phyloP scores from a whole-genome alignment of 2,888 invertebrate genomes.

The Entomobrya proxima region DNA sequence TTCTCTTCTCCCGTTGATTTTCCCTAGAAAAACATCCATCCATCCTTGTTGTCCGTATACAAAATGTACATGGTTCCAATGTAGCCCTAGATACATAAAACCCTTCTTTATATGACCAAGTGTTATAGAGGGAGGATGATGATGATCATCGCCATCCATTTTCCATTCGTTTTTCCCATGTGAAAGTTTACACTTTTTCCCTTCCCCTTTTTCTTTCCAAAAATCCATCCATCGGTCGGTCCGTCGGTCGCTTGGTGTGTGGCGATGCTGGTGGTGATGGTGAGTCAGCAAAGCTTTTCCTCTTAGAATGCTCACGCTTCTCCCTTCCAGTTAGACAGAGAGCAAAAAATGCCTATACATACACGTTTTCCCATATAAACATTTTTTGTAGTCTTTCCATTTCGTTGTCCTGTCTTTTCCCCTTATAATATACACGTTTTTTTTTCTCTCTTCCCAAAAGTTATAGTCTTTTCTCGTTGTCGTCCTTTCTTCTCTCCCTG shows the following conservation, averaged over 20 bases:
- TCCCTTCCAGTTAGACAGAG: not conserved
- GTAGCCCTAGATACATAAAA: not conserved
- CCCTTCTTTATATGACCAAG: not conserved
- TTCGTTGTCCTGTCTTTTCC: not conserved
- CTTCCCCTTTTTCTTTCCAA: constrained; percentile 25
- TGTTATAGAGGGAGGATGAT: constrained; percentile 3
- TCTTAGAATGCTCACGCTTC: not conserved
- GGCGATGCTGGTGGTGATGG: not conserved
- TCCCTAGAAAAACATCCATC: not conserved
- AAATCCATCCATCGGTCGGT: constrained; percentile 4
- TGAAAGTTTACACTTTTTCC: constrained; percentile 62
- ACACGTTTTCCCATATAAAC: not conserved
- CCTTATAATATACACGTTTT: no score
- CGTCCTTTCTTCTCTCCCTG: not conserved
- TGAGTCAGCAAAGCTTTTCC: constrained; percentile 22
- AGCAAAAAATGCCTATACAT: not conserved
- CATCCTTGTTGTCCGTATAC: constrained; percentile 11
- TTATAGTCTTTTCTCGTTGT: not conserved
- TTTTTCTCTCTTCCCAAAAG: no score
- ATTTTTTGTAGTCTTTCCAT: not conserved
- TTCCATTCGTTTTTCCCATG: constrained; percentile 47
- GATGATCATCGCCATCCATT: constrained; percentile 44
- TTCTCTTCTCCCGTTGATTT: not conserved
- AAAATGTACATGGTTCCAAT: not conserved
- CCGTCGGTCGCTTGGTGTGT: constrained; percentile 27